Conservation (phyloP, 2,797 vertebrate species). For the Phalanger gymnotis region DNA sequence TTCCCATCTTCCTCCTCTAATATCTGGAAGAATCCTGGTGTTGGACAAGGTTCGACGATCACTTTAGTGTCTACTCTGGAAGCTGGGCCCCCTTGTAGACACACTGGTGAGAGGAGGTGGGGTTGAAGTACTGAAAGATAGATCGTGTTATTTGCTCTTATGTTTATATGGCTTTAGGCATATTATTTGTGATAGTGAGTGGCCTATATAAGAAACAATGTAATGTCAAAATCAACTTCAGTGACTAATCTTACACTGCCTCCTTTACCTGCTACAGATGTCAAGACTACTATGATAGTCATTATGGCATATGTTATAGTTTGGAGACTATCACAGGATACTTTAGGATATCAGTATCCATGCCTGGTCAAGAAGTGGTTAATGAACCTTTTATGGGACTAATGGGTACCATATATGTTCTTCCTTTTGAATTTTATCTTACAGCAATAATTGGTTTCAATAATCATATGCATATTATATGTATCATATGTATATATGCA, state of each 20-base stretch:
- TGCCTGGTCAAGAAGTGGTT: neutral
- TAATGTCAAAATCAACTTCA: neutral
- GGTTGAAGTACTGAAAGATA: neutral
- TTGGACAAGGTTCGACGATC: neutral
- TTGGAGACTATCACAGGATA: no score
- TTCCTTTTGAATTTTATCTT: neutral
- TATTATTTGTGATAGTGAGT: neutral
- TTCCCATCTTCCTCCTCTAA: neutral
- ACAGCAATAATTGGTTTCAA: neutral
- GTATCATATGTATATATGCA: neutral
- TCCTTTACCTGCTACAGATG: neutral
- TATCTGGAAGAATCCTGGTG: neutral
- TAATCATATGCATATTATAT: neutral
- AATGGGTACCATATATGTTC: neutral
- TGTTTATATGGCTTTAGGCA: neutral
- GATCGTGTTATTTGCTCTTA: neutral
- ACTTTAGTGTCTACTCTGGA: neutral
- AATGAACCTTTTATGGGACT: neutral
- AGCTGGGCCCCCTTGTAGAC: neutral
- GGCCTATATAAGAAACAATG: neutral
- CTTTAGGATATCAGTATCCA: neutral
- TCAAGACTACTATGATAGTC: neutral
- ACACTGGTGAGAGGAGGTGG: neutral
- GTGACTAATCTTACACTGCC: neutral
- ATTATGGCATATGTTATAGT: no score